These are phyloP conservation scores for Mus spicilegus DNA, from an alignment of 2,113 vertebrate genomes.

Conservation along the genomic window DNA sequence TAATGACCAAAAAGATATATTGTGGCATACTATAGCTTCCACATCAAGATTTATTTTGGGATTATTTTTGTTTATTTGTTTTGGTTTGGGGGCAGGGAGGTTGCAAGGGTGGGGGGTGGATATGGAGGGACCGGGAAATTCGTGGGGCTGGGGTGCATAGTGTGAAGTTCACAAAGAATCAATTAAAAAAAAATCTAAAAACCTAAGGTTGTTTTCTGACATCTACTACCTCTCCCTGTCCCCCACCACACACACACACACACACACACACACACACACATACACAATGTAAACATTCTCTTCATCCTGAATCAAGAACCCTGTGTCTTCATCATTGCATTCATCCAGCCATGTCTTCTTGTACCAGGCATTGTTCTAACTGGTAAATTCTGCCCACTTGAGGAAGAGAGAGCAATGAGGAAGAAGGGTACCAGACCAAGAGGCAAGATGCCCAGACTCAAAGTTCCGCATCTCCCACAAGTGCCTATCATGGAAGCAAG, in stretches of 20 bases:
- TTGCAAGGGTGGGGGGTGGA: neutral
- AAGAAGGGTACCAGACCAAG: neutral
- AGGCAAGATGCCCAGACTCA: neutral
- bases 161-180: neutral
- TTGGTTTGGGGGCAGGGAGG: neutral
- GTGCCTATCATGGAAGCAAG: neutral
- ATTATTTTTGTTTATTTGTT: neutral
- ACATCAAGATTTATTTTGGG: neutral
- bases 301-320: neutral
- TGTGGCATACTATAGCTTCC: neutral
- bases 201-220: neutral
- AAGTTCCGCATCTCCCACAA: neutral
- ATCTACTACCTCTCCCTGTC: neutral
- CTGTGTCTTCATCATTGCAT: neutral
- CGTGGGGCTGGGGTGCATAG: neutral
- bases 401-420: neutral
- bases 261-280: neutral
- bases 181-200: neutral
- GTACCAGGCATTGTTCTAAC: neutral
- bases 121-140: neutral
- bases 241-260: neutral
- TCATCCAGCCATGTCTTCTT: neutral
- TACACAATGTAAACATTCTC: neutral
- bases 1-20: neutral
- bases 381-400: neutral